These are phyloP conservation scores for Montipora capricornis DNA, from an alignment of 64 coral and sea anemone genomes.

Conservation along the genomic window DNA sequence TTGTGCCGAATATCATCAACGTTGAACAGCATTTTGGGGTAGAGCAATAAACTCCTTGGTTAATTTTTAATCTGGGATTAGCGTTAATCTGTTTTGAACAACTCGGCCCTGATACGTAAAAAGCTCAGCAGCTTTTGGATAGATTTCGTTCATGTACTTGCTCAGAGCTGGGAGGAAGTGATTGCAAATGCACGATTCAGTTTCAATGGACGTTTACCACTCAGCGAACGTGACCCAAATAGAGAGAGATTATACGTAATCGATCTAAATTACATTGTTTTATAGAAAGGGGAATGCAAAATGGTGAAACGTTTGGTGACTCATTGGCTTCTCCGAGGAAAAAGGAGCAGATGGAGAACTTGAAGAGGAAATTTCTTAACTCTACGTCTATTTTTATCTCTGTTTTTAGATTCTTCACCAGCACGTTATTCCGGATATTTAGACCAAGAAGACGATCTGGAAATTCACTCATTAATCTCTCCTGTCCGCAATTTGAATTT, in stretches of 20 bases:
- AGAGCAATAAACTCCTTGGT: no score
- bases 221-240: neutral
- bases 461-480: neutral
- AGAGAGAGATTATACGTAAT: no score
- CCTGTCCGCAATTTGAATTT: neutral
- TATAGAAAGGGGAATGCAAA: neutral
- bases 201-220: neutral
- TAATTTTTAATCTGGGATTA: no score
- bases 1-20: no score
- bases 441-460: neutral
- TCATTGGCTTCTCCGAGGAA: neutral
- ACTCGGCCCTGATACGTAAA: neutral
- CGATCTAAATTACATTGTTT: no score
- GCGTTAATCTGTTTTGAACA: no score
- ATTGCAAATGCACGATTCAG: neutral
- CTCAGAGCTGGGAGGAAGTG: neutral
- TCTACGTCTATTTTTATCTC: neutral
- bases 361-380: no score
- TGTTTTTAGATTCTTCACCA: neutral
- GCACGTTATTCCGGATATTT: neutral
- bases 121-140: slow-evolving; percentile 1
- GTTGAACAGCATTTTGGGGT: no score
- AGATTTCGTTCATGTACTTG: slow-evolving; percentile 7
- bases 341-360: no score
- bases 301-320: neutral